A percentile compares a stretch with the other conserved stretches of the same genome.
Conservation (phyloP, 2,888 invertebrate genomes). For the Stenurella melanura region DNA sequence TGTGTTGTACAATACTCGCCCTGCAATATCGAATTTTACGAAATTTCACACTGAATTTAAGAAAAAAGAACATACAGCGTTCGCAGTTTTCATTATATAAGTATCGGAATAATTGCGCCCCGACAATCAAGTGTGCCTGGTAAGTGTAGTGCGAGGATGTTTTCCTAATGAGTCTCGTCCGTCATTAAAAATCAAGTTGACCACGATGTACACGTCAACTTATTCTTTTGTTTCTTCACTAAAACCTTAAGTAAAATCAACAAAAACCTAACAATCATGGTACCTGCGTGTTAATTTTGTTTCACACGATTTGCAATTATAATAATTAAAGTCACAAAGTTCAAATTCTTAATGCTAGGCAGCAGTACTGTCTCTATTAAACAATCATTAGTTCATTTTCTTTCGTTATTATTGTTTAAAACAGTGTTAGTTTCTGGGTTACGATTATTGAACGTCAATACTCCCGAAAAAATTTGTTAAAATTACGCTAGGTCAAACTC, state of each 20-base stretch:
- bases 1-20: conserved; percentile 57
- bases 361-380: conserved; percentile 26
- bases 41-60: conserved; percentile 45
- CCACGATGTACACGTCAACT: conserved; percentile 54
- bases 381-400: conserved; percentile 28
- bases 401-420: conserved; percentile 6
- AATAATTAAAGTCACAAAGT: conserved; percentile 53
- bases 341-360: conserved; percentile 48
- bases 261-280: conserved; percentile 20
- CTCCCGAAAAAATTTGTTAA: background rate
- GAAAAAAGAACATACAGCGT: conserved; percentile 38
- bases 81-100: conserved; percentile 53
- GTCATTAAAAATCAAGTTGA: conserved; percentile 52
- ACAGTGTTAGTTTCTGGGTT: too few species aligned
- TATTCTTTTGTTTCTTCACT: conserved; percentile 50
- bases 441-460: background rate
- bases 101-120: conserved; percentile 47
- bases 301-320: conserved; percentile 40
- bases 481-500: background rate
- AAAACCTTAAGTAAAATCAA: conserved; percentile 5
- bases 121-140: conserved; percentile 50
- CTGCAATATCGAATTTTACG: conserved; percentile 57
- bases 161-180: conserved; percentile 50
- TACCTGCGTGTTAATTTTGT: conserved; percentile 29
- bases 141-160: conserved; percentile 47